Percentiles rank a stretch among this genome's conserved stretches.
phyloP scores from a whole-genome alignment of 2,797 vertebrate genomes.

The Chloroceryle amazona region DNA sequence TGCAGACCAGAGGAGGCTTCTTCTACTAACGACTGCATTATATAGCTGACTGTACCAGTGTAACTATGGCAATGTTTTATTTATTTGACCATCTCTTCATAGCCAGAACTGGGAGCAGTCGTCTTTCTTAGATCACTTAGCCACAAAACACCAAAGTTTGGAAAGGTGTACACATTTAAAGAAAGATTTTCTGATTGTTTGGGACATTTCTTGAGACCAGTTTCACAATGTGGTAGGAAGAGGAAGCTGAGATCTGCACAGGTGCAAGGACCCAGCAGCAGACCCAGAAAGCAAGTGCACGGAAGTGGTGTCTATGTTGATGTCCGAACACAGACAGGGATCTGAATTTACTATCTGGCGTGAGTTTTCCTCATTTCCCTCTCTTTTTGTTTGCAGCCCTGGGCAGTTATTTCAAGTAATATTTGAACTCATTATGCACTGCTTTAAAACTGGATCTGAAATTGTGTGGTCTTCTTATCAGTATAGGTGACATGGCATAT shows the following conservation, averaged over 20 bases:
- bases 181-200: not conserved
- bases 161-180: not conserved
- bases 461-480: not conserved
- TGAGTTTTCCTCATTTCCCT: not conserved
- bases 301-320: not conserved
- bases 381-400: not conserved
- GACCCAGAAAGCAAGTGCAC: not conserved
- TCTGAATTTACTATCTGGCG: not conserved
- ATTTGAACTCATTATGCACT: not conserved
- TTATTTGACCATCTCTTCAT: not conserved
- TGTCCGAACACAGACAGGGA: not conserved
- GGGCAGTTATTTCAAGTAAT: not conserved
- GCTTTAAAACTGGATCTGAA: not conserved
- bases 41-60: not conserved
- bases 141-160: not conserved
- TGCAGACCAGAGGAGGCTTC: not conserved
- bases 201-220: not conserved
- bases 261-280: not conserved
- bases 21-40: not conserved
- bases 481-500: not conserved
- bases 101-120: not conserved
- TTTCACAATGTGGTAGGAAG: not conserved
- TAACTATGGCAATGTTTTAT: not conserved
- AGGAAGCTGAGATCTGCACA: not conserved
- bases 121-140: not conserved